phyloP scores from a whole-genome alignment of 2,113 vertebrate genomes.

The Coturnix japonica region DNA sequence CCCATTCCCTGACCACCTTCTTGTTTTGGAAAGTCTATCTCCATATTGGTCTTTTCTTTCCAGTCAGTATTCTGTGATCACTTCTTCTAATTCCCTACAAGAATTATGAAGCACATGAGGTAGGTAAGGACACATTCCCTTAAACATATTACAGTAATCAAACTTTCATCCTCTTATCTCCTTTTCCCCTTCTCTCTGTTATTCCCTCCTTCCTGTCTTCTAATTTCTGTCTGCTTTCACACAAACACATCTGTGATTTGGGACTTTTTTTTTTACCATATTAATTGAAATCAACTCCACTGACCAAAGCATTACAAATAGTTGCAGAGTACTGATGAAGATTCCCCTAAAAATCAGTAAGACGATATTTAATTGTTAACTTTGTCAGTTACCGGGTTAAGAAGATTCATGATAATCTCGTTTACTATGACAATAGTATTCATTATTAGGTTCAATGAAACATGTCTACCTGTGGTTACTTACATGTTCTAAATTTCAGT shows the following conservation, averaged over 20 bases:
- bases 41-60: background rate
- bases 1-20: background rate
- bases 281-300: constrained; percentile 32
- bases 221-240: background rate
- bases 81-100: background rate
- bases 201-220: background rate
- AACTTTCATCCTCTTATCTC: background rate
- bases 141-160: background rate
- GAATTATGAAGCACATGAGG: background rate
- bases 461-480: background rate
- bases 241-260: background rate
- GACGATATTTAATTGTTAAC: background rate
- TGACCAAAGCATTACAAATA: constrained; percentile 33
- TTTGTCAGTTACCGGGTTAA: background rate
- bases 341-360: background rate
- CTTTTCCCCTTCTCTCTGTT: background rate
- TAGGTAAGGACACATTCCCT: background rate
- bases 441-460: background rate
- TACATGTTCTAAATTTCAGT: background rate
- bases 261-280: no score
- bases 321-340: background rate
- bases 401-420: background rate
- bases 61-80: background rate
- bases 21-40: background rate
- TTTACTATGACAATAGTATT: background rate